Evolutionary conservation across 2,888 invertebrate species (phyloP).

Genomic region (Callinectes sapidus): DNA sequence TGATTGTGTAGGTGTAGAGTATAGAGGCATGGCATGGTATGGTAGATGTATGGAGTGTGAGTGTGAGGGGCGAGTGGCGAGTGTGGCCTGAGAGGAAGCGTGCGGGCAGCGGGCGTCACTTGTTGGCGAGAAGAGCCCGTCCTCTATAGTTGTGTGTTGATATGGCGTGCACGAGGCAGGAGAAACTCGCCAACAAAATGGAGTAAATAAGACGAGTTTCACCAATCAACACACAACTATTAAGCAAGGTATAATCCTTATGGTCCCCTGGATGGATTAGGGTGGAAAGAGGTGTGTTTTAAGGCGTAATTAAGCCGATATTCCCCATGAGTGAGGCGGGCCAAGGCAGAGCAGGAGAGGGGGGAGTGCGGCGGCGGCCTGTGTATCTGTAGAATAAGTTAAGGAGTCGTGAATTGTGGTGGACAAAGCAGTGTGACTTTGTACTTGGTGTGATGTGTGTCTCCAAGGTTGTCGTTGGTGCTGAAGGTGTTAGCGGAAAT

Average conservation of each 20-base stretch:
- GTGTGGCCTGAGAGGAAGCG: neutral
- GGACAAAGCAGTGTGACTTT: neutral
- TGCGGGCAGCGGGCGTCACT: constrained; percentile 7
- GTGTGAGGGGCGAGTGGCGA: too few species aligned
- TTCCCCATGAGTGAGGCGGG: constrained; percentile 14
- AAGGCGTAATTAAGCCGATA: constrained; percentile 38
- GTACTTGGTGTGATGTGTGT: neutral
- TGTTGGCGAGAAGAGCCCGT: constrained; percentile 41
- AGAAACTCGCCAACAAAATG: constrained; percentile 70
- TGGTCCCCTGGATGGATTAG: neutral
- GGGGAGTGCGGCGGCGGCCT: neutral
- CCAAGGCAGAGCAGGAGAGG: neutral
- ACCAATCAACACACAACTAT: constrained; percentile 73
- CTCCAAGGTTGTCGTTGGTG: neutral
- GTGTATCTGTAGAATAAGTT: neutral
- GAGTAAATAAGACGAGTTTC: constrained; percentile 66
- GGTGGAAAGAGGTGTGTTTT: neutral
- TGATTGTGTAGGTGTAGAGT: too few species aligned
- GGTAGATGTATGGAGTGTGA: too few species aligned
- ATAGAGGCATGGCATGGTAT: too few species aligned
- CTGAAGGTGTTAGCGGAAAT: neutral
- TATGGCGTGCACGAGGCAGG: constrained; percentile 73
- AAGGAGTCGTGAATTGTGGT: neutral
- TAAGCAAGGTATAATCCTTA: constrained; percentile 66
- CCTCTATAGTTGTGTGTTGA: constrained; percentile 73